phyloP scores from a whole-genome alignment of 2,888 invertebrate species.

The Panorpa germanica region DNA sequence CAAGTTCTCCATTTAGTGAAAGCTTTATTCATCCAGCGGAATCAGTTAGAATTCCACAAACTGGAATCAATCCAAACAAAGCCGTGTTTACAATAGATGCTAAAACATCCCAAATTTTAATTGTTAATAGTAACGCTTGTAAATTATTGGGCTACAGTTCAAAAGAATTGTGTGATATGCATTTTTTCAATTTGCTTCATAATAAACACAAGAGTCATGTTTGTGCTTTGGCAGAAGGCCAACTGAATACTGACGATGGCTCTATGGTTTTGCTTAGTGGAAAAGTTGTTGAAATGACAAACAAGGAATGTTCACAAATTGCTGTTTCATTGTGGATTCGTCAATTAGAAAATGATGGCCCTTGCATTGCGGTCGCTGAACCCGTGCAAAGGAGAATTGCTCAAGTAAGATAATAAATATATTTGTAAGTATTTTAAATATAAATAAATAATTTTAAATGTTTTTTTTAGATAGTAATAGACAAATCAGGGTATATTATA shows the following conservation, averaged over 20 bases:
- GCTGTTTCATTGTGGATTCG: conserved; percentile 48
- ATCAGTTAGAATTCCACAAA: conserved; percentile 27
- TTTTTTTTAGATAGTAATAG: too few relatives aligned
- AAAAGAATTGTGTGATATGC: conserved; percentile 29
- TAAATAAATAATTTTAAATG: too few relatives aligned
- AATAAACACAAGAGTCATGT: conserved; percentile 30
- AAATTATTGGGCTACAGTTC: conserved; percentile 35
- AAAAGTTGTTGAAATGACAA: conserved; percentile 41
- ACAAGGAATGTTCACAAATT: conserved; percentile 31
- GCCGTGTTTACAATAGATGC: conserved; percentile 47
- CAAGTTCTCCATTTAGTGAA: conserved; percentile 17
- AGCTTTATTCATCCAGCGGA: conserved; percentile 18
- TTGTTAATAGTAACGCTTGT: conserved; percentile 47
- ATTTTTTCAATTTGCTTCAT: conserved; percentile 30
- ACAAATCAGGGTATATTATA: conserved; percentile 16
- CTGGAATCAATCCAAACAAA: conserved; percentile 40
- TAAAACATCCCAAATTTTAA: conserved; percentile 42
- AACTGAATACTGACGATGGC: conserved; percentile 31
- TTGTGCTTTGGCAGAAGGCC: conserved; percentile 29
- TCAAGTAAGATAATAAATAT: too few relatives aligned
- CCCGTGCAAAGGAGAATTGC: conserved; percentile 30
- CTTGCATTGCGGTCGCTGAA: conserved; percentile 44
- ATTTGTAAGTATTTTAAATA: too few relatives aligned
- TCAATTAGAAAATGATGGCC: conserved; percentile 32
- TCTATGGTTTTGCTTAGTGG: conserved; percentile 40